phyloP scores from a whole-genome alignment of 2,797 vertebrate genomes.

The Rhinogobio ventralis region DNA sequence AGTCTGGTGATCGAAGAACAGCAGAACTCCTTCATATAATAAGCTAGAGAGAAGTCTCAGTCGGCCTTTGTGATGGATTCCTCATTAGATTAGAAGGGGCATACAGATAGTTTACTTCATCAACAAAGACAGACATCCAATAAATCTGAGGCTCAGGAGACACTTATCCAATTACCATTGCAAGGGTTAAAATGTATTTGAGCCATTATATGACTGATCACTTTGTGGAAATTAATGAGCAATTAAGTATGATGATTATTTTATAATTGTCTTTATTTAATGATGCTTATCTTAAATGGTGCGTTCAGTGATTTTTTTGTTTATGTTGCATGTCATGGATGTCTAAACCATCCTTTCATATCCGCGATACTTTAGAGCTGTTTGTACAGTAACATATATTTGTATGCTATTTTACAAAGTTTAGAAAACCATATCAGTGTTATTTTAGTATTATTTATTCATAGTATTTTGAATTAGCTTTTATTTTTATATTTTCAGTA shows the following conservation, averaged over 20 bases:
- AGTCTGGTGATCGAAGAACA: conserved; percentile 35
- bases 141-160: conserved; percentile 29
- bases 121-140: conserved; percentile 34
- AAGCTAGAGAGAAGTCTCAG: conserved; percentile 51
- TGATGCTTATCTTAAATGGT: conserved; percentile 17
- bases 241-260: conserved; percentile 8
- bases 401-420: background rate
- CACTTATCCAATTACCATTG: conserved; percentile 32
- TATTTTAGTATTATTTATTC: background rate
- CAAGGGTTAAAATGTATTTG: conserved; percentile 20
- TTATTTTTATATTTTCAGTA: background rate
- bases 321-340: background rate
- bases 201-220: conserved; percentile 10
- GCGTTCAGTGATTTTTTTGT: background rate
- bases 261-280: background rate
- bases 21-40: conserved; percentile 33
- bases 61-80: conserved; percentile 62
- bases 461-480: background rate
- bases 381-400: background rate
- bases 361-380: background rate
- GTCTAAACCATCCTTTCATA: background rate
- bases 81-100: conserved; percentile 50
- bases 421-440: background rate
- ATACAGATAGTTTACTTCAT: conserved; percentile 45
- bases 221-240: background rate